These are phyloP conservation scores for Leptopilina boulardi DNA, from an alignment of 1,140 invertebrate species.

Conservation along the genomic window DNA sequence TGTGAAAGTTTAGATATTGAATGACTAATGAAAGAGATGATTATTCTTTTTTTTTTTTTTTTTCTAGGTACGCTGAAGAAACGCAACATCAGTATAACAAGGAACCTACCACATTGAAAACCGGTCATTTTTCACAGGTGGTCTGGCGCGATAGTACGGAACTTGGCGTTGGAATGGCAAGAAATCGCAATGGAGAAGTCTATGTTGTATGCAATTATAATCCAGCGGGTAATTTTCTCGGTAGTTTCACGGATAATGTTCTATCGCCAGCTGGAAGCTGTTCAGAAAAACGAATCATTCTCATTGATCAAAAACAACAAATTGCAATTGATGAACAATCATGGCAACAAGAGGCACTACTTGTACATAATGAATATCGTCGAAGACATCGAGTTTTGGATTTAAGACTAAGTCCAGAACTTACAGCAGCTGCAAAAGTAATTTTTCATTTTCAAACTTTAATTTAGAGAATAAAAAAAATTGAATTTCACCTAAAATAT, in stretches of 20 bases:
- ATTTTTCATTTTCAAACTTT: constrained; percentile 61
- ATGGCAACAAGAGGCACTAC: constrained; percentile 81
- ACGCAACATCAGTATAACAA: constrained; percentile 77
- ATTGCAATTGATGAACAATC: constrained; percentile 65
- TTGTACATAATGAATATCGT: constrained; percentile 88
- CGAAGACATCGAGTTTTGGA: constrained; percentile 82
- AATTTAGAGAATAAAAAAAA: no score
- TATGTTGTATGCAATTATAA: constrained; percentile 92
- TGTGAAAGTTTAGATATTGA: no score
- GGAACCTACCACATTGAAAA: constrained; percentile 81
- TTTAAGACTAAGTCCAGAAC: constrained; percentile 79
- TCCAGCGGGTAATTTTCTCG: constrained; percentile 90
- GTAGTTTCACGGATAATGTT: constrained; percentile 87
- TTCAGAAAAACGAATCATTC: constrained; percentile 62
- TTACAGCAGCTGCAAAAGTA: constrained; percentile 77
- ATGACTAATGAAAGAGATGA: no score
- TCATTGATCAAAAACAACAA: constrained; percentile 49
- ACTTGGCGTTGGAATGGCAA: constrained; percentile 86
- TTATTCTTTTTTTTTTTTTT: no score
- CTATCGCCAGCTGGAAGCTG: constrained; percentile 74
- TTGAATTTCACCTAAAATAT: constrained; percentile 67
- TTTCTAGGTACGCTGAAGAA: constrained; percentile 73
- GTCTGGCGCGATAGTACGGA: constrained; percentile 88
- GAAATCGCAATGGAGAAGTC: constrained; percentile 81
- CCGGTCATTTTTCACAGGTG: constrained; percentile 85